Percentiles rank a stretch among this genome's conserved stretches.
Conservation (phyloP, 2,888 invertebrate genomes). For the Eupithecia subumbrata region DNA sequence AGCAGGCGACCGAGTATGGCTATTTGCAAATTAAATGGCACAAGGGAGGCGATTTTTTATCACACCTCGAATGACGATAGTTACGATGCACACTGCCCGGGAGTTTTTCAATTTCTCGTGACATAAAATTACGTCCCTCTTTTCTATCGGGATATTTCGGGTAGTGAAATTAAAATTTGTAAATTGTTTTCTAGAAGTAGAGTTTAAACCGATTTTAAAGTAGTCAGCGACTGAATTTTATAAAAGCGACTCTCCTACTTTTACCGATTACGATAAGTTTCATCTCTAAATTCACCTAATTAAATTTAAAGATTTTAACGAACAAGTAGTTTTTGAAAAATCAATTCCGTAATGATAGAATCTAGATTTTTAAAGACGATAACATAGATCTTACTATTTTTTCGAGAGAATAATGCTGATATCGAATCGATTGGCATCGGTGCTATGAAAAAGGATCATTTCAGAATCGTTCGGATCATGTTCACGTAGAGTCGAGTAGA, state of each 20-base stretch:
- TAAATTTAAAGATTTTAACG: constrained; percentile 55
- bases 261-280: constrained; percentile 72
- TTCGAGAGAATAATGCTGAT: constrained; percentile 65
- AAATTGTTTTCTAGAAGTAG: constrained; percentile 80
- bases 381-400: constrained; percentile 71
- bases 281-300: constrained; percentile 68
- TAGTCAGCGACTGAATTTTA: constrained; percentile 83
- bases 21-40: constrained; percentile 74
- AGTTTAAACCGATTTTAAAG: constrained; percentile 74
- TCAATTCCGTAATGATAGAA: constrained; percentile 36
- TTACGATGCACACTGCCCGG: constrained; percentile 72
- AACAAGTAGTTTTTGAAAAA: constrained; percentile 48
- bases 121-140: constrained; percentile 57
- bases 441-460: constrained; percentile 71
- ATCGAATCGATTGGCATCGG: constrained; percentile 70
- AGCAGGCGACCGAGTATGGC: constrained; percentile 71
- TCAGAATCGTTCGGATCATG: constrained; percentile 65
- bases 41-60: constrained; percentile 76
- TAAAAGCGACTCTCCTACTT: constrained; percentile 74
- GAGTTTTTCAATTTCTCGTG: constrained; percentile 55
- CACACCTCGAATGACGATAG: constrained; percentile 56
- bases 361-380: constrained; percentile 67
- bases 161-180: constrained; percentile 68
- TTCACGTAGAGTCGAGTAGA: constrained; percentile 65
- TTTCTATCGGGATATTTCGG: constrained; percentile 61